Base-by-base conservation (phyloP, 2,888 invertebrate species). In the Elysia crispata region DNA sequence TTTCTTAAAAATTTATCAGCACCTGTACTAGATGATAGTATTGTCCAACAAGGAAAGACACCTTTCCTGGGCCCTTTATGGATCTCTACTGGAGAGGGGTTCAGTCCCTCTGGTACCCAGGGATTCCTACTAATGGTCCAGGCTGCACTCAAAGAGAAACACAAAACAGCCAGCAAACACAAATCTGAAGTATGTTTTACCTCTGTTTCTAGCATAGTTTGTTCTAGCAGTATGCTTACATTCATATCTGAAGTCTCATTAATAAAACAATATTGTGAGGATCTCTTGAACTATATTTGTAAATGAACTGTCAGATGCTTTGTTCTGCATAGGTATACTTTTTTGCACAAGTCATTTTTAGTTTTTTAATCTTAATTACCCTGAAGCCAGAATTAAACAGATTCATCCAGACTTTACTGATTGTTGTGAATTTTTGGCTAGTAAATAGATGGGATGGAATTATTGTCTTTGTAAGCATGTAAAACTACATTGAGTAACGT, bases 31-130 rank as follows among this genome's bases (percentile, higher is more conserved):
- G 91, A 92, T 83, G 87, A 89, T 73, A 90, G 91, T 82, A 85
- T 92, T 23, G 90, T 91, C 81, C 85, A 87, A 1, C 80, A 83
- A 64, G 87, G 87, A 25, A 87, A 87, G 41, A 90, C 90, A 20
- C 89, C 89, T 33, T 88, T 91, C 1, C 86, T 89, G 50, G 92
- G 92, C 1, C 92, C 92, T 6, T 85, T 92, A 66, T 92, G 92
- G 92, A 89, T 91, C 69, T 91, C 91, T 0, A 85, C 87, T 23
- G 91, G 92, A 1, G 92, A 92, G 79, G 87, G 90, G 1, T 92
- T 92, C 84, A 91, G 91, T 81, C 91, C 92, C 11, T 85, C 86
- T n/a, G 92, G 91, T 1, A 90, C 89, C 5, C 77, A 84, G 23
- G 86, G 88, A 76, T 92, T 91, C 84, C 85, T 92, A 28, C 23